phyloP scores from a whole-genome alignment of 2,797 vertebrate species.

The Schizopygopsis pylzovi region DNA sequence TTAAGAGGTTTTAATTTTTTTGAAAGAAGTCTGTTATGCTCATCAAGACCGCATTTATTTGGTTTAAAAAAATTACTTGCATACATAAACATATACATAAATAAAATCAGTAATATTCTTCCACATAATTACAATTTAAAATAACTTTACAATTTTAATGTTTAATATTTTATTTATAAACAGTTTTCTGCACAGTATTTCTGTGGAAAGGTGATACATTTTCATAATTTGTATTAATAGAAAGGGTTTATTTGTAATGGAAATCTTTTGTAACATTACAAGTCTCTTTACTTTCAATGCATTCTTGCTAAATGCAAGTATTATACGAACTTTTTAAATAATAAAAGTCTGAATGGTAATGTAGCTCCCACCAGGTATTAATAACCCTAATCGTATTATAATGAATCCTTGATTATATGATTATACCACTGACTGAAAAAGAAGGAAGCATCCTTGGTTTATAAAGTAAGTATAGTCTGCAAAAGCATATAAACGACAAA shows the following conservation, averaged over 20 bases:
- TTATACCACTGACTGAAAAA: not conserved
- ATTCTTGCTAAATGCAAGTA: not conserved
- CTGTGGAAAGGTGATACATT: not conserved
- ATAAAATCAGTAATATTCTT: not conserved
- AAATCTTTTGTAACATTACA: not conserved
- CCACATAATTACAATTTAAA: not conserved
- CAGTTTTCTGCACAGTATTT: not conserved
- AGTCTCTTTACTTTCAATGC: not conserved
- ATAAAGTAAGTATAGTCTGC: not conserved
- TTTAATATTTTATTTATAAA: not conserved
- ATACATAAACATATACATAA: no score
- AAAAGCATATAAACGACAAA: slow-evolving; percentile 26
- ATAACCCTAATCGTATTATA: not conserved
- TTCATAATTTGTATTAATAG: not conserved
- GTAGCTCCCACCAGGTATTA: not conserved
- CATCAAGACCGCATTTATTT: not conserved
- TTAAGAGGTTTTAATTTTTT: not conserved
- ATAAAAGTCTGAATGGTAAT: not conserved
- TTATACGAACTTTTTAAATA: not conserved
- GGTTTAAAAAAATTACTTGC: not conserved
- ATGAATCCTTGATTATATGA: not conserved
- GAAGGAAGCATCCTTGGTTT: not conserved
- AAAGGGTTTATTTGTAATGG: not conserved
- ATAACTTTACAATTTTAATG: not conserved
- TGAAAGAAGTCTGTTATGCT: not conserved